Conservation (phyloP, 2,113 vertebrate genomes). For the Lepus europaeus region DNA sequence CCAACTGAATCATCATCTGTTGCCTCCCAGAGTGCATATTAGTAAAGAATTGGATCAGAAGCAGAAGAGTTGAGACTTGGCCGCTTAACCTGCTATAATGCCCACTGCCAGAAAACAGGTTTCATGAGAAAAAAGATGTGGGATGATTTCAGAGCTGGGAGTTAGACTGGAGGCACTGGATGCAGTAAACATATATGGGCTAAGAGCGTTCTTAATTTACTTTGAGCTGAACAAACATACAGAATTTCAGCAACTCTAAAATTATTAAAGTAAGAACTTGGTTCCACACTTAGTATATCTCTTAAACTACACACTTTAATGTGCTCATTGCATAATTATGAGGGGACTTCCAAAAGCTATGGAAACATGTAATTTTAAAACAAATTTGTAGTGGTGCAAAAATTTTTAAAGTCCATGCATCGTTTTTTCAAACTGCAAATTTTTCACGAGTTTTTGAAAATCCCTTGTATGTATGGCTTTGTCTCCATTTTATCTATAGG, state of each 20-base stretch:
- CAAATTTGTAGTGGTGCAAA: no score
- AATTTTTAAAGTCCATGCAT: no score
- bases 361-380: no score
- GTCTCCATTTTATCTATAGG: background rate
- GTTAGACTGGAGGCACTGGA: background rate
- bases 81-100: no score
- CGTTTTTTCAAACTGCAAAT: no score
- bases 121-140: conserved; percentile 44
- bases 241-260: background rate
- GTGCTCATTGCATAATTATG: background rate
- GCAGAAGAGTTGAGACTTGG: no score
- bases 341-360: background rate
- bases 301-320: background rate
- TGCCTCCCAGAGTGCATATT: no score
- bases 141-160: background rate
- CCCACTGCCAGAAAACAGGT: background rate
- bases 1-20: no score
- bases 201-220: background rate
- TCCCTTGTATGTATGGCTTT: background rate
- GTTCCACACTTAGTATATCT: background rate
- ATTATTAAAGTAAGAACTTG: background rate
- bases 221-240: background rate
- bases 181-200: background rate
- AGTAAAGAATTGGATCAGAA: no score
- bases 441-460: no score